These are phyloP conservation scores for Scarus forsteni DNA, from an alignment of 2,797 vertebrate species.

Conservation along the genomic window DNA sequence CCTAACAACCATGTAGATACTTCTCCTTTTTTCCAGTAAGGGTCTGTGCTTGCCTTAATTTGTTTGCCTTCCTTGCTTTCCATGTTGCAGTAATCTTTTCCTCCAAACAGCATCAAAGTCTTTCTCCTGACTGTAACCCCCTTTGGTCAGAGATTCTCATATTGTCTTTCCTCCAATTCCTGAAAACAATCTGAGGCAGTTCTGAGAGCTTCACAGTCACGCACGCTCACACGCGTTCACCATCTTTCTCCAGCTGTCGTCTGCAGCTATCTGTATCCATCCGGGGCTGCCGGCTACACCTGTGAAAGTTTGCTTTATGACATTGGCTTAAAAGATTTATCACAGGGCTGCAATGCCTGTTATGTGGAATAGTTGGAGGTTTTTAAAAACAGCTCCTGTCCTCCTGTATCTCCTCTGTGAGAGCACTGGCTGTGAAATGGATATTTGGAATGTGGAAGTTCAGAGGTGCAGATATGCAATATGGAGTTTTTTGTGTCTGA, in stretches of 20 bases:
- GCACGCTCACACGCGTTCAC: conserved; percentile 5
- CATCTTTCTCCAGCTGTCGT: conserved; percentile 52
- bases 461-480: conserved; percentile 43
- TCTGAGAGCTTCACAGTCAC: conserved; percentile 21
- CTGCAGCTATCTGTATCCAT: conserved; percentile 62
- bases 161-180: conserved; percentile 39
- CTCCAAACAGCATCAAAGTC: conserved; percentile 17
- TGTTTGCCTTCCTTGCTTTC: not conserved
- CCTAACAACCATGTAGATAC: not conserved
- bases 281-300: conserved; percentile 65
- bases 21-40: conserved; percentile 11
- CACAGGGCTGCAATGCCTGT: conserved; percentile 66
- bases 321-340: conserved; percentile 79
- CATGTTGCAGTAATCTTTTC: conserved; percentile 39
- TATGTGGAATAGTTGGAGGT: conserved; percentile 41
- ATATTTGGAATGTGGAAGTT: conserved; percentile 62
- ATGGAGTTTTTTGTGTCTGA: conserved; percentile 18
- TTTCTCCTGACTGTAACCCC: conserved; percentile 14
- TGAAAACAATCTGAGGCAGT: conserved; percentile 42
- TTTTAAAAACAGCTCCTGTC: conserved; percentile 58
- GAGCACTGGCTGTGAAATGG: conserved; percentile 69
- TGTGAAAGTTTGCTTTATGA: conserved; percentile 79
- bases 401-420: conserved; percentile 50
- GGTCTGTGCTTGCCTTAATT: not conserved
- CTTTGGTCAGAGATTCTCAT: conserved; percentile 35